Base-by-base conservation (phyloP, 2,797 vertebrate species). In the Ispidina lecontei region DNA sequence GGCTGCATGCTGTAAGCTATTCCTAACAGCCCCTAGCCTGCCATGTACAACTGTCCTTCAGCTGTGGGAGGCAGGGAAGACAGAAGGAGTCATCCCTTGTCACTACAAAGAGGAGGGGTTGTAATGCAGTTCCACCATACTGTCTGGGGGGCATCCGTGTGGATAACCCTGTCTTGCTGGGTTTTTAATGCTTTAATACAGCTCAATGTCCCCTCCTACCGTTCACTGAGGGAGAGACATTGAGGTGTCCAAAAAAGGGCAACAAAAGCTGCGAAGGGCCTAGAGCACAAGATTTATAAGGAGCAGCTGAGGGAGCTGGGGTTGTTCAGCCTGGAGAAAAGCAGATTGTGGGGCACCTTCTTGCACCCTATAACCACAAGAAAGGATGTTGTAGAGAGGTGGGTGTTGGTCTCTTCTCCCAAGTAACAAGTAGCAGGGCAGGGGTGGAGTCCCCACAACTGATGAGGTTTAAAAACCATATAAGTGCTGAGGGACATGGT, bases 41-140 rank as follows among this genome's bases (percentile, higher is more conserved):
- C 10, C 3, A 0, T 4, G 14, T 41, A 14, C 58, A 67, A 17
- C 11, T 22, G 33, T 23, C 21, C 33, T 71, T 44, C 10, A 4
- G 49, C 14, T 17, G 18, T 21, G 3, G 1, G 25, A n/a, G 49
- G 23, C 0, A 2, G 43, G 28, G 44, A 52, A 43, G 12, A 20
- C 37, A 62, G 33, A 33, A 33, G 8, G 6, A 18, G 8, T 31
- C 2, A 1, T 10, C 10, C 52, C 12, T 28, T 5, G 5, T 64
- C 0, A 0, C 17, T 25, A 4, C n/a, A 3, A 14, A 18, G 12
- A n/a, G 8, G 6, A 62, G 10, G 0, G 0, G 10, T 43, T 15
- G 6, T 0, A 25, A 10, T 22, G 17, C 2, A 0, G 9, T 79
- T 39, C 33, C 7, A 4, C 15, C 10, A 1, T 7, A 7, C 1